Percentiles rank a stretch among this genome's conserved stretches.
Conservation (phyloP, 2,113 vertebrate genomes). For the Gasterosteus aculeatus region DNA sequence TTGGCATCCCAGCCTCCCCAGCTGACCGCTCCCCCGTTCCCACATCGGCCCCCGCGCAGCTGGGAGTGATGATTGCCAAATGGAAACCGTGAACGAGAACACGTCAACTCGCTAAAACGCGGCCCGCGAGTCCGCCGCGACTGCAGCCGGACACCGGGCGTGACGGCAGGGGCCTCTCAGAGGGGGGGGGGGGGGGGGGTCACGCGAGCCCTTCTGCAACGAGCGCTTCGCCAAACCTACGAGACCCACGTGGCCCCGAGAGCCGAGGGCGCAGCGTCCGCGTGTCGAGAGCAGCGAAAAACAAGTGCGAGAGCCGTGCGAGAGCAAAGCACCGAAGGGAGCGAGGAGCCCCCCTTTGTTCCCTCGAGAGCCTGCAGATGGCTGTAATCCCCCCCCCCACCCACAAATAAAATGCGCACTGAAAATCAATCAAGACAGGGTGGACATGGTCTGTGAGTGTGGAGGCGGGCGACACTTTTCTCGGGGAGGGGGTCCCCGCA, state of each 20-base stretch:
- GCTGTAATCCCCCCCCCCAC: conserved; percentile 79
- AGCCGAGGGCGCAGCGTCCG: not conserved
- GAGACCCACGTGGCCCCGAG: too few relatives aligned
- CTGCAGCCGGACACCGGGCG: not conserved
- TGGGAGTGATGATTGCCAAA: conserved; percentile 48
- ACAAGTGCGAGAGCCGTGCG: conserved; percentile 23
- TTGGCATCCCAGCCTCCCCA: conserved; percentile 64
- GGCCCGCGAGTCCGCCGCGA: not conserved
- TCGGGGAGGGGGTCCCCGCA: conserved; percentile 51
- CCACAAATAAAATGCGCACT: conserved; percentile 69
- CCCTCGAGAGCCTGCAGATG: conserved; percentile 83
- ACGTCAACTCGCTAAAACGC: not conserved
- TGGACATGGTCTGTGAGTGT: conserved; percentile 69
- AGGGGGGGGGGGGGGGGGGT: not conserved
- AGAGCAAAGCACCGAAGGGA: conserved; percentile 69
- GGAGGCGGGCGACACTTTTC: conserved; percentile 64
- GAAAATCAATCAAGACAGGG: conserved; percentile 79
- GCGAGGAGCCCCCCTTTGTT: conserved; percentile 78
- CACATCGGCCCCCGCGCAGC: conserved; percentile 61
- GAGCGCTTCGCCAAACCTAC: conserved; percentile 2
- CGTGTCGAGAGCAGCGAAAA: conserved; percentile 2
- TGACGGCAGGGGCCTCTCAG: not conserved
- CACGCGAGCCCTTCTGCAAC: not conserved
- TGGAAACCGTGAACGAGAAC: conserved; percentile 50
- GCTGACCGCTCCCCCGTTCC: conserved; percentile 65